These are phyloP conservation scores for Channallabes apus DNA, from an alignment of 2,797 vertebrate genomes.

Conservation along the genomic window DNA sequence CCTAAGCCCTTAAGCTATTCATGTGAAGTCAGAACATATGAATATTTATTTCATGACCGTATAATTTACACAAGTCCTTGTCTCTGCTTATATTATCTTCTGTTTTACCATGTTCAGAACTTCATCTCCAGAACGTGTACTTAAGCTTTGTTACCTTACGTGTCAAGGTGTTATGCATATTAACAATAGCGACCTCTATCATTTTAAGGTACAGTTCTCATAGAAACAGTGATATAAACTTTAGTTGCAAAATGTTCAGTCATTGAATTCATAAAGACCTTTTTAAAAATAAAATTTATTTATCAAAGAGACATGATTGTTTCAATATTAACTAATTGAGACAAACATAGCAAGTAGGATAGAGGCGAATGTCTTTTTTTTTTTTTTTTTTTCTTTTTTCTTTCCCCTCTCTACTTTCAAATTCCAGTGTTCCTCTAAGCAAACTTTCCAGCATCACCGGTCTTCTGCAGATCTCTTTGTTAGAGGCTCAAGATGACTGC, in stretches of 20 bases:
- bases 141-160: neutral
- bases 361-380: neutral
- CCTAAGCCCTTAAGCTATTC: slow-evolving; percentile 51
- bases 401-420: neutral
- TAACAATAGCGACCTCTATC: neutral
- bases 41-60: slow-evolving; percentile 70
- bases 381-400: too few species aligned
- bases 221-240: slow-evolving; percentile 56
- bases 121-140: neutral
- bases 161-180: neutral
- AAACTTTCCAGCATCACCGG: slow-evolving; percentile 51
- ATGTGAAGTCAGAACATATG: slow-evolving; percentile 65
- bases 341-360: neutral
- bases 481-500: slow-evolving; percentile 78
- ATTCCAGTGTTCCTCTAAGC: neutral
- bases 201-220: neutral
- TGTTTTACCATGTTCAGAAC: slow-evolving; percentile 34
- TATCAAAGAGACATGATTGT: slow-evolving; percentile 53
- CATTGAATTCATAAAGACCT: slow-evolving; percentile 66
- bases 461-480: slow-evolving; percentile 69
- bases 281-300: slow-evolving; percentile 75
- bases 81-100: slow-evolving; percentile 25
- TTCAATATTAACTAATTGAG: slow-evolving; percentile 14
- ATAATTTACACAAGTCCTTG: slow-evolving; percentile 42
- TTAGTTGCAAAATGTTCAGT: slow-evolving; percentile 67